Conservation (phyloP, 2,113 vertebrate species). For the Lates calcarifer region DNA sequence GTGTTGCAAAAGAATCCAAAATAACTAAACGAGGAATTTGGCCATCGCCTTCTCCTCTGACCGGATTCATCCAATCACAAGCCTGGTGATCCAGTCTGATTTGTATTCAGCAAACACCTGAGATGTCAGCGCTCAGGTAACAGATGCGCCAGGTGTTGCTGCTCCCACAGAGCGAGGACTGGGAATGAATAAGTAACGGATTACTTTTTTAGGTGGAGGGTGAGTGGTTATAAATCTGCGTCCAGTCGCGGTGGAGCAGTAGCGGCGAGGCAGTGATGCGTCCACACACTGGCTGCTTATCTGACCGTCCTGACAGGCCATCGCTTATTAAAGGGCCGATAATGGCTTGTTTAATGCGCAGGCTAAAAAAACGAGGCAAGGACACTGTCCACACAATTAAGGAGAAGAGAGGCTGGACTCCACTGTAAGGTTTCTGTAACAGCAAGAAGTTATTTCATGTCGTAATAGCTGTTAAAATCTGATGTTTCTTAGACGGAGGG, state of each 20-base stretch:
- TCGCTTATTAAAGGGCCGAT: slow-evolving; percentile 79
- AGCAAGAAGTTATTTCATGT: slow-evolving; percentile 10
- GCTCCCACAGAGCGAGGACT: too few relatives aligned
- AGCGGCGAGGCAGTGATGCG: slow-evolving; percentile 13
- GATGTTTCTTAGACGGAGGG: not conserved
- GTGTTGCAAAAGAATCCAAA: not conserved
- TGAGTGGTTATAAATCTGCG: slow-evolving; percentile 16
- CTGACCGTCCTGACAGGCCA: slow-evolving; percentile 74
- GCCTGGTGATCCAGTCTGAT: not conserved
- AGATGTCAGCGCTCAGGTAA: slow-evolving; percentile 8
- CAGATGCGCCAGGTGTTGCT: not conserved
- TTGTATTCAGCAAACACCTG: not conserved
- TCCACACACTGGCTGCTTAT: slow-evolving; percentile 70
- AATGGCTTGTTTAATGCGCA: slow-evolving; percentile 80
- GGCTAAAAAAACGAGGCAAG: slow-evolving; percentile 64
- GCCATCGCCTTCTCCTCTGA: not conserved
- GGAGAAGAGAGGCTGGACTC: slow-evolving; percentile 33
- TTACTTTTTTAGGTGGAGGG: slow-evolving; percentile 10
- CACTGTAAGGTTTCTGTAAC: slow-evolving; percentile 8
- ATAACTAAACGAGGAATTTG: not conserved
- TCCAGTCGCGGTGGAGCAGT: slow-evolving; percentile 41
- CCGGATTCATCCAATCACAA: not conserved
- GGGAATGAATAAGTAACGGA: slow-evolving; percentile 8
- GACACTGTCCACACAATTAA: slow-evolving; percentile 65
- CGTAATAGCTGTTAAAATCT: not conserved